Evolutionary conservation across 2,888 invertebrate genomes (phyloP), one percentile per base, ranked within the genome.

Genomic region (Rhamphomyia laevipes): DNA sequence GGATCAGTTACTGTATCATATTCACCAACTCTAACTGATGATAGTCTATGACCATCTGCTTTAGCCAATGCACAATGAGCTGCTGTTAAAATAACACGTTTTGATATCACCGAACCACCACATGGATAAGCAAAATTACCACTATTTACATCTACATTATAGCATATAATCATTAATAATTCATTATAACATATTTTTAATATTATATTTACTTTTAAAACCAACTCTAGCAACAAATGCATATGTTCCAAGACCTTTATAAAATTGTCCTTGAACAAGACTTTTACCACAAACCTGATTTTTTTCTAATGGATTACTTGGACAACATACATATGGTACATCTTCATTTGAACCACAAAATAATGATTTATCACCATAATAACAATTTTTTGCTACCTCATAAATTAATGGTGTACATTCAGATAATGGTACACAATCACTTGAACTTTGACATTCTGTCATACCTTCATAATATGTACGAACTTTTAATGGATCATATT

Each of bases 21-120:
- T 67, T 87, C 86, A 0, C 87, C 87, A 1, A 84, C 77, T 35
- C 84, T 76, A 38, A 86, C 81, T 6, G 80, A 79, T 50, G 80
- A 81, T 86, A 87, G 66, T 67, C 84, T 81, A 62, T 82, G 86
- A 57, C 81, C 82, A 46, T 82, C 80, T 11, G 84, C 82, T 63
- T 83, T 84, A 1, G 85, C 86, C 47, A 86, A 65, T 2, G 86
- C 86, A 62, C 87, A 87, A 60, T 86, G 85, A 0, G 86, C 86
- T 0, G 87, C 86, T 0, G 86, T 86, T 33, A 87, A 65, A 37
- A 87, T 74, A 71, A 70, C 68, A n/a, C 71, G 64, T 7, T 73
- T 74, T 1, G 76, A 73, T 47, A 87, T 77, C 17, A 87, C 82
- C 1, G 84, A 82, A 3, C 87, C 87, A 43, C 80, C 80, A 62